Evolutionary conservation across 1,140 invertebrate species (phyloP).

Genomic region (Drosophila athabasca): DNA sequence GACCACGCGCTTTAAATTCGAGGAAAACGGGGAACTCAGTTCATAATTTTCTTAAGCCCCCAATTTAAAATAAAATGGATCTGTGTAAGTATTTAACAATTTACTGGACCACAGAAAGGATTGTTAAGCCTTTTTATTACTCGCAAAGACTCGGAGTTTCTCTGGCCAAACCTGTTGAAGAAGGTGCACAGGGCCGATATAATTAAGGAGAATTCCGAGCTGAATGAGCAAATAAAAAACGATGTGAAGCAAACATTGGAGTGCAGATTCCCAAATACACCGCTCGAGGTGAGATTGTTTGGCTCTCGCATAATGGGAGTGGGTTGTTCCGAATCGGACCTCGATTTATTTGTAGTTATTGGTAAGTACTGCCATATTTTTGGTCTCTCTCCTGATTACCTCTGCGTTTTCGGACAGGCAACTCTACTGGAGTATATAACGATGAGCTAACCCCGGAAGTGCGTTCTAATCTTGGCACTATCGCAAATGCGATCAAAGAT

Average conservation of each 20-base stretch:
- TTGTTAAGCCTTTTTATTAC: too few relatives aligned
- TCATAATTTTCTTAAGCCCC: too few relatives aligned
- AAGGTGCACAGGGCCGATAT: too few relatives aligned
- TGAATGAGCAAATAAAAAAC: neutral
- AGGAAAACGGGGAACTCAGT: too few relatives aligned
- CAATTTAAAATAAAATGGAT: too few relatives aligned
- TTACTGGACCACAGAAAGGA: too few relatives aligned
- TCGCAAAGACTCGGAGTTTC: too few relatives aligned
- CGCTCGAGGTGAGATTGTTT: slow-evolving; percentile 7
- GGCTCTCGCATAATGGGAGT: slow-evolving; percentile 41
- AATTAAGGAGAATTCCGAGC: too few relatives aligned
- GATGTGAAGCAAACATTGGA: neutral
- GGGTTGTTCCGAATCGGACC: slow-evolving; percentile 18
- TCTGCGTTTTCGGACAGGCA: neutral
- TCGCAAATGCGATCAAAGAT: neutral
- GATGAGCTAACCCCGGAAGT: neutral
- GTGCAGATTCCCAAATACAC: neutral
- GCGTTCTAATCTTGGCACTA: neutral
- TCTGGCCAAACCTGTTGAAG: too few relatives aligned
- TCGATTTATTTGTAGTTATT: slow-evolving; percentile 32
- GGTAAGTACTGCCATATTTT: neutral
- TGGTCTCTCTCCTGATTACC: too few relatives aligned
- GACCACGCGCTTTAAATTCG: too few relatives aligned
- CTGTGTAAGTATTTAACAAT: too few relatives aligned
- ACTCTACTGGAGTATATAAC: slow-evolving; percentile 1